Conservation (phyloP, 2,797 vertebrate genomes). For the Platalea minor region DNA sequence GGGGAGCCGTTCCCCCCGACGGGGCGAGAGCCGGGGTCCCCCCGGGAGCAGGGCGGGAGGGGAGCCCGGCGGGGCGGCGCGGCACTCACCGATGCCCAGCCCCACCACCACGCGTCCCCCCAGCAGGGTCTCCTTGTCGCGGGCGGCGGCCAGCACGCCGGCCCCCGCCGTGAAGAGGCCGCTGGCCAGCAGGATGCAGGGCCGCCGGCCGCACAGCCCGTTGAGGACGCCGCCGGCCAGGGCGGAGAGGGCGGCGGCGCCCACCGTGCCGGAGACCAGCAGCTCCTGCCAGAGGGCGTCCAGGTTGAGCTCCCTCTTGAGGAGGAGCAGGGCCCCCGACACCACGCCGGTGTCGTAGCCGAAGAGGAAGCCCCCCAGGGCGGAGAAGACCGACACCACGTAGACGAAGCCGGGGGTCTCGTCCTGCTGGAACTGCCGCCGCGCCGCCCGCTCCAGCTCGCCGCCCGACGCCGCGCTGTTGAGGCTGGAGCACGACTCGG, state of each 20-base stretch:
- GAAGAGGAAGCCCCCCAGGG: constrained; percentile 93
- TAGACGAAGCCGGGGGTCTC: constrained; percentile 91
- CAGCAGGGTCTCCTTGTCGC: constrained; percentile 87
- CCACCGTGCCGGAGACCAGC: constrained; percentile 91
- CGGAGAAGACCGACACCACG: constrained; percentile 89
- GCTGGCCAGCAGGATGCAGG: constrained; percentile 91
- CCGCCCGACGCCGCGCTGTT: constrained; percentile 79
- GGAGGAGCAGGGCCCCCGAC: constrained; percentile 93
- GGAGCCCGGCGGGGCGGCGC: not conserved
- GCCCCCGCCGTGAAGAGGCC: constrained; percentile 87
- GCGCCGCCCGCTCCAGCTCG: constrained; percentile 92
- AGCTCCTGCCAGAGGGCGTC: constrained; percentile 93
- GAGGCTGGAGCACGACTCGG: constrained; percentile 84
- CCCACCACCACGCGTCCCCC: constrained; percentile 89
- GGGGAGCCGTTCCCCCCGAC: not conserved
- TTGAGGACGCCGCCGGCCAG: constrained; percentile 89
- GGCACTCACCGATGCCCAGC: constrained; percentile 90
- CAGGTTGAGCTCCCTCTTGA: constrained; percentile 88
- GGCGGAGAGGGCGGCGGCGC: constrained; percentile 89
- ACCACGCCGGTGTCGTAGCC: constrained; percentile 98
- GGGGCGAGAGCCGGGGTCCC: not conserved
- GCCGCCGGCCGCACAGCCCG: constrained; percentile 87
- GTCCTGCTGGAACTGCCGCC: constrained; percentile 93
- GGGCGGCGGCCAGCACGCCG: constrained; percentile 83
- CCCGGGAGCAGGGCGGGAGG: not conserved